These are phyloP conservation scores for Sula dactylatra DNA, from an alignment of 2,113 vertebrate species.

Conservation along the genomic window DNA sequence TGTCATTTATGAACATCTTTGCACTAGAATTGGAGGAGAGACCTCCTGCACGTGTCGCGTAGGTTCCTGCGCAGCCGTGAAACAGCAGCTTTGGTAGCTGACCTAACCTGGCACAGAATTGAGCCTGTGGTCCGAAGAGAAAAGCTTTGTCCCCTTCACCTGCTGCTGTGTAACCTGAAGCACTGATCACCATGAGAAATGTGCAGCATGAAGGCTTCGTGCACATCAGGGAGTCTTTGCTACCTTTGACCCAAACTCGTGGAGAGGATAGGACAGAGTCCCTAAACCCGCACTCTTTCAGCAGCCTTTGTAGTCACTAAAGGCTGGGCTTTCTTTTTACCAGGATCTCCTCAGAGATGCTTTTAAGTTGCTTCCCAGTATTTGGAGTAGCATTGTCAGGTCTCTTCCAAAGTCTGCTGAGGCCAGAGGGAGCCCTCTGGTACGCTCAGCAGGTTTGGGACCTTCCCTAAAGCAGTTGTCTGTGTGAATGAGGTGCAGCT, in stretches of 20 bases:
- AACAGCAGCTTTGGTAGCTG: not conserved
- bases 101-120: not conserved
- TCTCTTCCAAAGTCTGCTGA: not conserved
- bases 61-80: not conserved
- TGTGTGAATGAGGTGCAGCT: not conserved
- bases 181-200: not conserved
- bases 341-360: not conserved
- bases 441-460: not conserved
- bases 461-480: not conserved
- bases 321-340: not conserved
- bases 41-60: fast-evolving
- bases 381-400: not conserved
- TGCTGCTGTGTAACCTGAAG: not conserved
- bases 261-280: not conserved
- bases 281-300: not conserved
- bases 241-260: not conserved
- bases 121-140: not conserved
- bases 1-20: not conserved
- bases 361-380: not conserved
- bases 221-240: not conserved
- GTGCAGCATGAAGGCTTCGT: not conserved
- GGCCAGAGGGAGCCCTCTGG: not conserved
- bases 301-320: not conserved
- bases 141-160: not conserved
- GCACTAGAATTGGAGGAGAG: not conserved